These are phyloP conservation scores for Dermatemys mawii DNA, from an alignment of 2,113 vertebrate genomes.

Conservation along the genomic window DNA sequence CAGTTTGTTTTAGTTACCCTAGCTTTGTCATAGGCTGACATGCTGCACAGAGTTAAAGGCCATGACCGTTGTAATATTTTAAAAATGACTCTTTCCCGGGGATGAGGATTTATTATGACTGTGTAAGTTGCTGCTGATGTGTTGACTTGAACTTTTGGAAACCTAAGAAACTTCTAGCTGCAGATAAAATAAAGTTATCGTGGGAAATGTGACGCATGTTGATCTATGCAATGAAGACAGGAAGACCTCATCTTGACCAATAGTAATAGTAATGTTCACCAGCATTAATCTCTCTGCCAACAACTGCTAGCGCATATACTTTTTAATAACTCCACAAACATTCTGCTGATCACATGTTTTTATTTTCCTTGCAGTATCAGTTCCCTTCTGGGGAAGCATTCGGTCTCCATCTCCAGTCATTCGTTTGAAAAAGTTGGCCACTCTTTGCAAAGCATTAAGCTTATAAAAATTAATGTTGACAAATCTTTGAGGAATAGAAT, in stretches of 20 bases:
- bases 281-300: fast-evolving
- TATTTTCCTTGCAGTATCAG: not conserved
- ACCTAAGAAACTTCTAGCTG: fast-evolving
- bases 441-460: constrained; percentile 71
- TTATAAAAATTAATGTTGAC: constrained; percentile 85
- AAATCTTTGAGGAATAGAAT: constrained; percentile 84
- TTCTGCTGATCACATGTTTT: not conserved
- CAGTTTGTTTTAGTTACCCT: not conserved
- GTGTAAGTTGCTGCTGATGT: not conserved
- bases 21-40: not conserved
- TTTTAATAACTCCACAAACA: constrained; percentile 14
- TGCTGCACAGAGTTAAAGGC: not conserved
- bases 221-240: fast-evolving
- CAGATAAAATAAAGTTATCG: fast-evolving
- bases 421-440: constrained; percentile 82
- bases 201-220: not conserved
- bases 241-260: not conserved
- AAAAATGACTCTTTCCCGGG: not conserved
- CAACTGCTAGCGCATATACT: not conserved
- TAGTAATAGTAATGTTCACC: fast-evolving
- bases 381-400: constrained; percentile 44
- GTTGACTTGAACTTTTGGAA: not conserved
- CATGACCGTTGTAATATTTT: not conserved
- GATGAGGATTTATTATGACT: fast-evolving
- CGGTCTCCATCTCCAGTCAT: constrained; percentile 80